Conservation (phyloP, 2,113 vertebrate genomes). For the Probosciger aterrimus region DNA sequence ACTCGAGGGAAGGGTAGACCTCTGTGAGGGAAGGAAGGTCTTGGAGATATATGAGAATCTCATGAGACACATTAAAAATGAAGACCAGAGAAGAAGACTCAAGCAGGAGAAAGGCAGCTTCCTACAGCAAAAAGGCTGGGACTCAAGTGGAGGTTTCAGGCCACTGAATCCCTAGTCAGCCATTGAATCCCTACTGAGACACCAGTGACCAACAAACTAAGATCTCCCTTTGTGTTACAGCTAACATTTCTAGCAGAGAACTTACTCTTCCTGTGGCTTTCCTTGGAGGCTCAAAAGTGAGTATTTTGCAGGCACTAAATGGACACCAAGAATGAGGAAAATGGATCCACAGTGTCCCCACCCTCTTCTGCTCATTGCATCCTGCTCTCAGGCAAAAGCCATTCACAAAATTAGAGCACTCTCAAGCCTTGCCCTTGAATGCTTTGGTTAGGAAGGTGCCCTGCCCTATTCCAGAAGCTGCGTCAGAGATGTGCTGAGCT, state of each 20-base stretch:
- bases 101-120: not conserved
- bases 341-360: not conserved
- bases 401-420: slow-evolving; percentile 1
- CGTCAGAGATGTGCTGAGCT: slow-evolving; percentile 45
- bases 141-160: not conserved
- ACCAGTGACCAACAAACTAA: not conserved
- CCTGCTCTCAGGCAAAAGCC: not conserved
- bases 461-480: slow-evolving; percentile 61
- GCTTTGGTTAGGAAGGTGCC: slow-evolving; percentile 52
- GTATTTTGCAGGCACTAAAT: not conserved
- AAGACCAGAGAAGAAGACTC: not conserved
- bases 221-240: not conserved
- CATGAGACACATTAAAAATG: not conserved
- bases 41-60: not conserved
- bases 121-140: not conserved
- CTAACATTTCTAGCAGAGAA: not conserved
- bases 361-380: not conserved
- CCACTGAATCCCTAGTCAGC: not conserved
- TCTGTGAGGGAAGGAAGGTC: not conserved
- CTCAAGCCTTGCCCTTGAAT: slow-evolving; percentile 61
- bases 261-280: not conserved
- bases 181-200: not conserved
- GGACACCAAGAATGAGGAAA: not conserved
- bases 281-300: not conserved
- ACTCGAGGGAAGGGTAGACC: not conserved